Conservation (phyloP, 2,888 invertebrate genomes). For the Dinocampus coccinellae region DNA sequence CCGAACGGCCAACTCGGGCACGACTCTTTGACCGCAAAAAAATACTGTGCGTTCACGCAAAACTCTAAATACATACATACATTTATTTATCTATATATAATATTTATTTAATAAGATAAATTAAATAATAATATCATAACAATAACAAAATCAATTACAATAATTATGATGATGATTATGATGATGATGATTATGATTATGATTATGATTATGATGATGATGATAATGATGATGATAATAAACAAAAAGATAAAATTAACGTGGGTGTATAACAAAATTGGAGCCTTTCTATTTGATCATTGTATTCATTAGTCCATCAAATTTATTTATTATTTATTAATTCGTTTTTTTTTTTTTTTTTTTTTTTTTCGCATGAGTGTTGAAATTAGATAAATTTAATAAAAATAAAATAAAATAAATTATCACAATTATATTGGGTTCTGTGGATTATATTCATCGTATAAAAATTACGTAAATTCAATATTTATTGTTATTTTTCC, state of each 20-base stretch:
- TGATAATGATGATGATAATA: no score
- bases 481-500: conserved; percentile 15
- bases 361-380: neutral
- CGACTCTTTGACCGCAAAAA: conserved; percentile 53
- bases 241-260: neutral
- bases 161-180: neutral
- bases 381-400: no score
- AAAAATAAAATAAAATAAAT: neutral
- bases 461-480: conserved; percentile 1
- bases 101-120: neutral
- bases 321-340: no score
- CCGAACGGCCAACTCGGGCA: conserved; percentile 56
- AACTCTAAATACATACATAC: neutral
- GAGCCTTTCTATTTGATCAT: neutral
- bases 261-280: conserved; percentile 1
- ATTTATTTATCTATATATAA: neutral
- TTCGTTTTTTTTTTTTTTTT: conserved; percentile 20
- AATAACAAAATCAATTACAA: neutral
- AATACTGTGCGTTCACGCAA: conserved; percentile 57
- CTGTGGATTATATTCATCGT: neutral
- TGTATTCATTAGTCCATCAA: no score
- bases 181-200: no score
- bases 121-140: neutral
- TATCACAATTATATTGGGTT: neutral
- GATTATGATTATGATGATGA: no score